Percentiles rank a stretch among this genome's conserved stretches.
These are phyloP conservation scores for Mimachlamys varia DNA, from an alignment of 2,888 invertebrate genomes.

Conservation along the genomic window DNA sequence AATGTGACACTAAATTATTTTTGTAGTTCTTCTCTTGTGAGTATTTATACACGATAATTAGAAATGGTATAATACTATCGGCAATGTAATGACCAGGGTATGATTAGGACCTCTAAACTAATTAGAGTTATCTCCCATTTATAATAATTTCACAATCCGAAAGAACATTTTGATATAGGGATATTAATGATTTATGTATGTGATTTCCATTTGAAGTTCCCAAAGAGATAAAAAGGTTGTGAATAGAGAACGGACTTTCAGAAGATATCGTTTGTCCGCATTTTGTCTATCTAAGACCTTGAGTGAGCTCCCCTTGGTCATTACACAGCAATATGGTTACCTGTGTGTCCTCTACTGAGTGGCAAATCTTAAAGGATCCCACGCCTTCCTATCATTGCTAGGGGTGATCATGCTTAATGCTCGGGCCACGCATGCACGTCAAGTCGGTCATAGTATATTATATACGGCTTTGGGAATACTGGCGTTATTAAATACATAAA, in stretches of 20 bases:
- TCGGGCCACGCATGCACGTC: constrained; percentile 59
- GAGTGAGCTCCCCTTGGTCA: constrained; percentile 61
- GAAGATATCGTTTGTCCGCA: constrained; percentile 56
- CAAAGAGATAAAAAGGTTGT: constrained; percentile 61
- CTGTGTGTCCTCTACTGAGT: constrained; percentile 63
- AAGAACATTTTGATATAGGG: too few species aligned
- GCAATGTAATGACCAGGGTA: too few species aligned
- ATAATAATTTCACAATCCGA: background rate
- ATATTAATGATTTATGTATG: background rate
- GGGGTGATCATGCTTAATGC: constrained; percentile 60
- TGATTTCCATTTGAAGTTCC: constrained; percentile 55
- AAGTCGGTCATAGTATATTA: background rate
- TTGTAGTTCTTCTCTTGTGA: too few species aligned
- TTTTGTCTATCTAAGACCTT: constrained; percentile 62
- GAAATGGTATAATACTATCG: too few species aligned
- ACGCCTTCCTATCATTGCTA: constrained; percentile 54
- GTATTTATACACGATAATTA: too few species aligned
- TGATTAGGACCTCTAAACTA: too few species aligned
- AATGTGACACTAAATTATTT: too few species aligned
- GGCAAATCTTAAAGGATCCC: constrained; percentile 56
- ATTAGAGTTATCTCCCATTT: background rate
- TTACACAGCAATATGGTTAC: constrained; percentile 59
- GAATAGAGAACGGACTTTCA: constrained; percentile 52
- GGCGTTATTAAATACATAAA: too few species aligned
- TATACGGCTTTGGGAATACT: too few species aligned